Evolutionary conservation across 1,140 invertebrate species (phyloP).

Genomic region (Conus ventricosus): DNA sequence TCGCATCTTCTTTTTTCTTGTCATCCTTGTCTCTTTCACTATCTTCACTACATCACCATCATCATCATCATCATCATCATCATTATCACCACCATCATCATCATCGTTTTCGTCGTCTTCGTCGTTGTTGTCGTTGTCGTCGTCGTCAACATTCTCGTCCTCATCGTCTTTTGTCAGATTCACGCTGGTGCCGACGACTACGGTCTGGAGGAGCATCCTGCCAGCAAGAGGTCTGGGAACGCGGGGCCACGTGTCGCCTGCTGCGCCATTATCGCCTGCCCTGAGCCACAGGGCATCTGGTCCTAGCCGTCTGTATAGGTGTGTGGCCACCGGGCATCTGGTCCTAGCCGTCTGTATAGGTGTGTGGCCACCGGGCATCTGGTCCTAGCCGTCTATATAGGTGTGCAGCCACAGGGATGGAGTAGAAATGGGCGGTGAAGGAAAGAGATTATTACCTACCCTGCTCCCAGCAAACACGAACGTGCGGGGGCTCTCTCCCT

Average conservation of each 20-base stretch:
- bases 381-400: too few relatives aligned
- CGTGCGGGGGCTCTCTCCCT: too few relatives aligned
- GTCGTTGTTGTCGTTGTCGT: neutral
- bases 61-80: neutral
- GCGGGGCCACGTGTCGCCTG: slow-evolving; percentile 77
- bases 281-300: neutral
- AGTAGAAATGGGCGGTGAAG: too few relatives aligned
- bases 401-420: too few relatives aligned
- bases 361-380: too few relatives aligned
- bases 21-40: neutral
- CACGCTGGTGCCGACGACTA: slow-evolving; percentile 77
- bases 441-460: too few relatives aligned
- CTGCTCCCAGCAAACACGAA: too few relatives aligned
- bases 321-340: too few relatives aligned
- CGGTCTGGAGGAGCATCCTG: slow-evolving; percentile 73
- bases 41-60: neutral
- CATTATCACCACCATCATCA: neutral
- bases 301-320: neutral
- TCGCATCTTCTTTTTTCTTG: too few relatives aligned
- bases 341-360: too few relatives aligned
- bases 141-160: neutral
- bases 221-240: slow-evolving; percentile 77
- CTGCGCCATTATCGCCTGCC: slow-evolving; percentile 70
- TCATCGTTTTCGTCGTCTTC: neutral
- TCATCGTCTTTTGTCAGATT: slow-evolving; percentile 47